Percentiles rank a stretch among this genome's conserved stretches.
Evolutionary conservation across 2,888 invertebrate species (phyloP).

Genomic region (Cosmopolites sordidus): DNA sequence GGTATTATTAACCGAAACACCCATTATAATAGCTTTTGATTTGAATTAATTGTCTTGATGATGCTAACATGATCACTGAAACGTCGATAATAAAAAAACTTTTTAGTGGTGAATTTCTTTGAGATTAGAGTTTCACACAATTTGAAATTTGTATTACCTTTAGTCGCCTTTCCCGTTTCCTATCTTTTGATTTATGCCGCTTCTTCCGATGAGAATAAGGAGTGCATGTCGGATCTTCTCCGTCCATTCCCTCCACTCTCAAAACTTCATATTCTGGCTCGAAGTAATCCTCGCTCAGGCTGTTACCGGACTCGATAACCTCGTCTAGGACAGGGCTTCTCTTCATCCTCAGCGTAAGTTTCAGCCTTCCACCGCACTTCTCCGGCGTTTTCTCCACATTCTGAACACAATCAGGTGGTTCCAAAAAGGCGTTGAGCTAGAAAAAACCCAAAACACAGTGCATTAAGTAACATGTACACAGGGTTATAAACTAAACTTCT

Average conservation of each 20-base stretch:
- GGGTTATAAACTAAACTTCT: too few relatives aligned
- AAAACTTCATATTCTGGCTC: slow-evolving; percentile 81
- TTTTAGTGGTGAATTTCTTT: neutral
- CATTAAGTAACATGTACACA: too few relatives aligned
- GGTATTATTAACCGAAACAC: too few relatives aligned
- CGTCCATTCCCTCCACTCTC: slow-evolving; percentile 70
- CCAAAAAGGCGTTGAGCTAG: slow-evolving; percentile 11
- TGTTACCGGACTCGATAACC: slow-evolving; percentile 74
- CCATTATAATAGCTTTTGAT: too few relatives aligned
- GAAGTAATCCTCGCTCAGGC: slow-evolving; percentile 60
- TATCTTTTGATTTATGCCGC: slow-evolving; percentile 57
- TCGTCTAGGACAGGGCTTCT: slow-evolving; percentile 82
- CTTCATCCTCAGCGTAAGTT: slow-evolving; percentile 81
- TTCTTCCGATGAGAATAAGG: slow-evolving; percentile 58
- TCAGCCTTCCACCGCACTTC: slow-evolving; percentile 56
- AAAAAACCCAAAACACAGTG: neutral
- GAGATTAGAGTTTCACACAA: neutral
- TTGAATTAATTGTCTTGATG: too few relatives aligned
- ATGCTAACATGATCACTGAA: too few relatives aligned
- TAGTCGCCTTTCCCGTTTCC: slow-evolving; percentile 41
- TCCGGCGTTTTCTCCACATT: slow-evolving; percentile 36
- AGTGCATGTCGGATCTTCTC: slow-evolving; percentile 40
- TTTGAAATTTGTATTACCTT: slow-evolving; percentile 30
- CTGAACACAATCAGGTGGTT: slow-evolving; percentile 34
- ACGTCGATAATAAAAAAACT: slow-evolving; percentile 12